Percentiles rank a stretch among this genome's conserved stretches.
Conservation (phyloP, 1,140 invertebrate genomes). For the Halictus rubicundus region DNA sequence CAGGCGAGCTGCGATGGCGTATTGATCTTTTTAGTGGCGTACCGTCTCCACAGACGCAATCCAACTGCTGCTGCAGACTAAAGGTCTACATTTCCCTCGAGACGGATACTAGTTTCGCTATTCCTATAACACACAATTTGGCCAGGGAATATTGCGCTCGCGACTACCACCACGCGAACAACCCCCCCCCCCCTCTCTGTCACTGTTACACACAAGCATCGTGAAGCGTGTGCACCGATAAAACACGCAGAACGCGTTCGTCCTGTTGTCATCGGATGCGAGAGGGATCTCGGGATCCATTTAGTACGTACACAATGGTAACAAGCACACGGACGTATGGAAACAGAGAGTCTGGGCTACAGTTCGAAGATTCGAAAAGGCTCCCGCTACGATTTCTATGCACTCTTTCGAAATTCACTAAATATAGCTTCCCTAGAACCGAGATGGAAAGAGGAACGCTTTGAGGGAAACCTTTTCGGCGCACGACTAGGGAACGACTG, state of each 20-base stretch:
- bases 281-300: background rate
- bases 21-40: slow-evolving; percentile 81
- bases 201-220: background rate
- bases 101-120: slow-evolving; percentile 78
- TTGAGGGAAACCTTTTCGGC: too few species aligned
- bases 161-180: slow-evolving; percentile 7
- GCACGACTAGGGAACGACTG: too few species aligned
- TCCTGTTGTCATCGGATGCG: background rate
- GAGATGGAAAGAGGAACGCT: too few species aligned
- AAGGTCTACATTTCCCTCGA: slow-evolving; percentile 80
- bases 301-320: background rate
- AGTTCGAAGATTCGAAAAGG: background rate
- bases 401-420: background rate
- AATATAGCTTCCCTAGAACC: too few species aligned
- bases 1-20: slow-evolving; percentile 75
- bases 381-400: background rate
- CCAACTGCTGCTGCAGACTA: slow-evolving; percentile 74
- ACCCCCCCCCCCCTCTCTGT: background rate
- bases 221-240: slow-evolving; percentile 1
- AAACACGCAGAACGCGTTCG: slow-evolving; percentile 25
- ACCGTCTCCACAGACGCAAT: slow-evolving; percentile 77
- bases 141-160: slow-evolving; percentile 64
- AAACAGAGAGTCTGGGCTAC: background rate
- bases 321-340: background rate
- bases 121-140: slow-evolving; percentile 81